Conservation (phyloP, 2,888 invertebrate species). For the Antheraea yamamai region DNA sequence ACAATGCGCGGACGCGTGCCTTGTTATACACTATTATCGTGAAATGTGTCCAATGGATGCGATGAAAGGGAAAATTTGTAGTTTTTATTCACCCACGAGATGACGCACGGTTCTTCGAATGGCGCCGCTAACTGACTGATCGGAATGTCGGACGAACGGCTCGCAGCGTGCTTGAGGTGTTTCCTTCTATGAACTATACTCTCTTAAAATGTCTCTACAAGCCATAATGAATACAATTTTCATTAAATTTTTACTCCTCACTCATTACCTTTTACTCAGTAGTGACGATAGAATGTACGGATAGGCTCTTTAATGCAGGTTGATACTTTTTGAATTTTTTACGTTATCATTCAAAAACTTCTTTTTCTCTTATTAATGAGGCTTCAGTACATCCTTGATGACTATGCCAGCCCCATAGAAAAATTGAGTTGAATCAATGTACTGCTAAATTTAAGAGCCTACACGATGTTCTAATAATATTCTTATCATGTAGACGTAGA, state of each 20-base stretch:
- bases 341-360: neutral
- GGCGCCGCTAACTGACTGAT: slow-evolving; percentile 43
- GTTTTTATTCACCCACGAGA: slow-evolving; percentile 66
- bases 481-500: neutral
- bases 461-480: neutral
- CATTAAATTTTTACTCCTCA: neutral
- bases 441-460: neutral
- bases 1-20: slow-evolving; percentile 59
- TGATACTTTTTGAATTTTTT: neutral
- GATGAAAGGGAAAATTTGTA: slow-evolving; percentile 79
- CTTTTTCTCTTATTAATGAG: too few species aligned
- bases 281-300: neutral
- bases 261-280: neutral
- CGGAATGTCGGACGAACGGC: slow-evolving; percentile 52
- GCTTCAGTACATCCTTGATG: too few species aligned
- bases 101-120: slow-evolving; percentile 73
- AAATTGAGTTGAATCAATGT: too few species aligned
- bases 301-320: neutral
- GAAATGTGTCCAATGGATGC: slow-evolving; percentile 62
- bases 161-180: slow-evolving; percentile 35
- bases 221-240: neutral
- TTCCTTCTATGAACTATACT: slow-evolving; percentile 38
- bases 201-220: neutral
- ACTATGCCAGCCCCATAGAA: too few species aligned
- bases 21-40: slow-evolving; percentile 65